These are phyloP conservation scores for Lophotis ruficrista DNA, from an alignment of 2,113 vertebrate species.

Conservation along the genomic window DNA sequence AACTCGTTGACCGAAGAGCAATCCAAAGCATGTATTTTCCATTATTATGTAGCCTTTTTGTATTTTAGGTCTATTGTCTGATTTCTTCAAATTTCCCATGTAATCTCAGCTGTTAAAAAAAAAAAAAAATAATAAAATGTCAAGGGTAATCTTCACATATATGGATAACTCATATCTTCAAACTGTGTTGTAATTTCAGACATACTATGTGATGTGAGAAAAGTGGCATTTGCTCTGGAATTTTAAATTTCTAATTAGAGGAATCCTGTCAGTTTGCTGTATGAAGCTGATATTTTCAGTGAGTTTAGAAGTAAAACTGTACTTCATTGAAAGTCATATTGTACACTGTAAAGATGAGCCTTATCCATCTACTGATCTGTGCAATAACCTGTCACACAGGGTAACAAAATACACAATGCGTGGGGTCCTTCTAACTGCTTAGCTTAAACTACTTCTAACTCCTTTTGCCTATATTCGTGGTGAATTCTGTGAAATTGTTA, in stretches of 20 bases:
- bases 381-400: background rate
- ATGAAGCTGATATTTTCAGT: background rate
- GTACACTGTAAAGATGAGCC: background rate
- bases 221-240: background rate
- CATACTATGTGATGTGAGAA: fast-evolving
- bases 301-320: background rate
- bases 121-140: background rate
- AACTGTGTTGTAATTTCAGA: background rate
- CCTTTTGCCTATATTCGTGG: background rate
- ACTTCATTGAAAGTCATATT: background rate
- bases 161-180: background rate
- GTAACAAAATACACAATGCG: background rate
- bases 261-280: background rate
- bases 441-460: background rate
- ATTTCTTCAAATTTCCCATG: background rate
- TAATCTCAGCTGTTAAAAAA: background rate
- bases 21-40: background rate
- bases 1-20: background rate
- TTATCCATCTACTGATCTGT: background rate
- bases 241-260: background rate
- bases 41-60: background rate
- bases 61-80: background rate
- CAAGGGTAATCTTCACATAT: background rate
- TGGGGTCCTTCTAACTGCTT: background rate
- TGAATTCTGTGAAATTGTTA: fast-evolving